phyloP scores from a whole-genome alignment of 2,797 vertebrate genomes.

The Pogonophryne albipinna region DNA sequence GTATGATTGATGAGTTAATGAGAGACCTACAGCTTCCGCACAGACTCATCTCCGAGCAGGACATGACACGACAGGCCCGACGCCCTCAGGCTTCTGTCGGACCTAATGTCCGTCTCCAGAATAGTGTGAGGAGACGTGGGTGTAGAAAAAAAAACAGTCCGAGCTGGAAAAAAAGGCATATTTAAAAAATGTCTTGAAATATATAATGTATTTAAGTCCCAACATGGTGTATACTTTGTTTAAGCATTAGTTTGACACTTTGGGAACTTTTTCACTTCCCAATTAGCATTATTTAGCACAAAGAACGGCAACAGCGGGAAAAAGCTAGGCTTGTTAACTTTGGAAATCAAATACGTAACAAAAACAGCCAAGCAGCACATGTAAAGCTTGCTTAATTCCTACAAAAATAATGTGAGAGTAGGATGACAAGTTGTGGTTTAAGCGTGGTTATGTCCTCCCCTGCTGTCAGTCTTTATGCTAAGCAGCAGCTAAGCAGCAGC shows the following conservation, averaged over 20 bases:
- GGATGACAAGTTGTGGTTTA: too few species aligned
- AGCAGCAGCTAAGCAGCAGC: not conserved
- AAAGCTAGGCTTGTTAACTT: not conserved
- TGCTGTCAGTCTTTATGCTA: too few species aligned
- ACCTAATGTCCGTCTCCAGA: not conserved
- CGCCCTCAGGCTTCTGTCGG: not conserved
- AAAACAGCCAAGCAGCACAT: not conserved
- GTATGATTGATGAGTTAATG: conserved; percentile 63
- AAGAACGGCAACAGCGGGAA: not conserved
- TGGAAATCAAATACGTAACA: not conserved
- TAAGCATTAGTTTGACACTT: not conserved
- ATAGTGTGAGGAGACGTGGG: not conserved
- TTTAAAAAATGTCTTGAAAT: not conserved
- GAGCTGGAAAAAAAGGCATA: not conserved
- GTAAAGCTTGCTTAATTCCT: not conserved
- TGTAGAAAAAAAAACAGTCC: not conserved
- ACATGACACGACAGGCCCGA: conserved; percentile 20
- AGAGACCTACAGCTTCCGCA: conserved; percentile 45
- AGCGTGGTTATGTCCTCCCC: too few species aligned
- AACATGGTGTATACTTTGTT: not conserved
- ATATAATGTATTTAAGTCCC: not conserved
- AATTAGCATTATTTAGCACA: not conserved
- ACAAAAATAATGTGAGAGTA: too few species aligned
- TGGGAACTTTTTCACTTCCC: too few species aligned
- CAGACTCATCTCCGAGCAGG: conserved; percentile 35